Conservation (phyloP, 2,888 invertebrate genomes). For the Invenusta paracnida region DNA sequence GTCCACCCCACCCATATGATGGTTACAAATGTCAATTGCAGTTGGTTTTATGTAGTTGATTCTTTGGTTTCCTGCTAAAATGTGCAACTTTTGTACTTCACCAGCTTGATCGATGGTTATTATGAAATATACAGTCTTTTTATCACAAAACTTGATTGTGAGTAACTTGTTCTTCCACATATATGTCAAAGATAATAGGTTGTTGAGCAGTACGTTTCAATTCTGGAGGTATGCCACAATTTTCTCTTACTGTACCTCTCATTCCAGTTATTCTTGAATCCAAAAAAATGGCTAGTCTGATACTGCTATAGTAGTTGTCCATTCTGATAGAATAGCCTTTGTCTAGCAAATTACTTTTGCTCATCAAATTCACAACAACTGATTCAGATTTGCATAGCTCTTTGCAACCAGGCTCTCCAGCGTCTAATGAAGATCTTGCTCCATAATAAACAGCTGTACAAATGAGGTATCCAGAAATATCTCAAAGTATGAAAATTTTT, state of each 20-base stretch:
- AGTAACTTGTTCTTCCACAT: neutral
- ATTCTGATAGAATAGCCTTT: constrained; percentile 14
- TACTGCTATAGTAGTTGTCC: constrained; percentile 28
- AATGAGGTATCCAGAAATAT: neutral
- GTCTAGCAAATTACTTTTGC: neutral
- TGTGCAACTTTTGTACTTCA: neutral
- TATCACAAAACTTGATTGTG: constrained; percentile 10
- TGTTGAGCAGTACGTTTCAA: neutral
- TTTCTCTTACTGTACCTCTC: constrained; percentile 19
- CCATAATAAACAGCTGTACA: constrained; percentile 9
- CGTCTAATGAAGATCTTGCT: neutral
- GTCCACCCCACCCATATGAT: constrained; percentile 5
- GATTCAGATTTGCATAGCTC: neutral
- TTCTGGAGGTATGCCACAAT: neutral
- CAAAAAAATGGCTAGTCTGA: neutral
- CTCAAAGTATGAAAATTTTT: constrained; percentile 13
- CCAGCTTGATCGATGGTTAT: neutral
- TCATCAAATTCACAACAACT: neutral
- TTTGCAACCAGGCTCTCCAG: constrained; percentile 24
- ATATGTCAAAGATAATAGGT: constrained; percentile 13
- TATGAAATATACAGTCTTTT: constrained; percentile 28
- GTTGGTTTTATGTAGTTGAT: constrained; percentile 23
- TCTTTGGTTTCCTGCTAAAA: neutral
- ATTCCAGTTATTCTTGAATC: constrained; percentile 3
- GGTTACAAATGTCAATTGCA: constrained; percentile 10